Evolutionary conservation across 2,888 invertebrate genomes (phyloP).

Genomic region (Prenolepis imparis): DNA sequence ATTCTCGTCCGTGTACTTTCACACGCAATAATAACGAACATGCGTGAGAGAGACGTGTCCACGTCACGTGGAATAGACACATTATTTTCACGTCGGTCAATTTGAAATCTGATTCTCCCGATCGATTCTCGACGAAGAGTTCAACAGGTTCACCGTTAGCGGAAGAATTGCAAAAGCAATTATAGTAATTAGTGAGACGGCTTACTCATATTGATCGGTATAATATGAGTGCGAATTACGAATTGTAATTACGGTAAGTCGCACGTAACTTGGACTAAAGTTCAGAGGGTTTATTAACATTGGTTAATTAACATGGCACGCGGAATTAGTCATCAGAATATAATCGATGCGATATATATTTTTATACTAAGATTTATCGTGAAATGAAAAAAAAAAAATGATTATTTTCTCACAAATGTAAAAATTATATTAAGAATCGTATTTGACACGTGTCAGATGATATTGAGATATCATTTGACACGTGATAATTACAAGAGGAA

Average conservation of each 20-base stretch:
- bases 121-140: conserved; percentile 11
- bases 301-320: conserved; percentile 17
- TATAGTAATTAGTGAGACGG: conserved; percentile 11
- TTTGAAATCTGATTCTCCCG: conserved; percentile 15
- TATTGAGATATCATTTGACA: not conserved
- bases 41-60: not conserved
- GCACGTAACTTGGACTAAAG: not conserved
- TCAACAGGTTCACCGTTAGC: not conserved
- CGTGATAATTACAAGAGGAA: not conserved
- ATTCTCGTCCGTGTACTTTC: conserved; percentile 40
- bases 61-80: not conserved
- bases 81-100: not conserved
- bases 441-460: not conserved
- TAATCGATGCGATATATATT: not conserved
- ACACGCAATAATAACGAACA: conserved; percentile 4
- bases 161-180: conserved; percentile 15
- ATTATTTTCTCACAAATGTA: not conserved
- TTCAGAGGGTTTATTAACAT: not conserved
- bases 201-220: not conserved
- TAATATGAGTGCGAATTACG: conserved; percentile 32
- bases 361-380: conserved; percentile 4
- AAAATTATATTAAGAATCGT: not conserved
- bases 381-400: not conserved
- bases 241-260: conserved; percentile 27
- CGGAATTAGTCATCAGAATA: conserved; percentile 7